These are phyloP conservation scores for Oreohelix idahoensis DNA, from an alignment of 1,140 invertebrate genomes.

Conservation along the genomic window DNA sequence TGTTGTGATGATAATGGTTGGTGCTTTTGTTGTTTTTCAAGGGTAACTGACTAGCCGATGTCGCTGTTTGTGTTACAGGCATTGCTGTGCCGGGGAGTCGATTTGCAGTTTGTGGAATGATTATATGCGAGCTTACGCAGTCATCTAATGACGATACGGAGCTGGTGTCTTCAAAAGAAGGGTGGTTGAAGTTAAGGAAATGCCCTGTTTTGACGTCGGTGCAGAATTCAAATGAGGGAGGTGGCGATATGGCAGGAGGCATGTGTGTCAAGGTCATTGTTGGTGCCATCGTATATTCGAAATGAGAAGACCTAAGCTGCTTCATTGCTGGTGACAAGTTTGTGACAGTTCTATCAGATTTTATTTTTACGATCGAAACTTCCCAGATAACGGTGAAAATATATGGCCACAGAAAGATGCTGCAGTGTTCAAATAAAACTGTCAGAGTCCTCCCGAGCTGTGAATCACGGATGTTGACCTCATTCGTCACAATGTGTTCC, in stretches of 20 bases:
- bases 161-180: conserved; percentile 10
- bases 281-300: conserved; percentile 8
- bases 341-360: too few species aligned
- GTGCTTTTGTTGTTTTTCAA: conserved; percentile 10
- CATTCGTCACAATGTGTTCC: too few species aligned
- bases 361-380: too few species aligned
- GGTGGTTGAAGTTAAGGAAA: conserved; percentile 4
- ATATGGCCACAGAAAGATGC: too few species aligned
- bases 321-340: background rate
- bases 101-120: background rate
- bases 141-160: conserved; percentile 11
- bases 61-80: background rate
- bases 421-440: too few species aligned
- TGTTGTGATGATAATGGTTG: conserved; percentile 21
- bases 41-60: background rate
- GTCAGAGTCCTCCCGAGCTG: too few species aligned
- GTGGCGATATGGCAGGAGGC: background rate
- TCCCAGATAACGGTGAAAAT: too few species aligned
- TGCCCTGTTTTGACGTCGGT: background rate
- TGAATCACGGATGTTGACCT: too few species aligned
- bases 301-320: background rate
- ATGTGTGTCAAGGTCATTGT: background rate
- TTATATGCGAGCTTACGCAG: background rate
- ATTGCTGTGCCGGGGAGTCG: background rate
- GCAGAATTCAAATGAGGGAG: conserved; percentile 21